Evolutionary conservation across 2,888 invertebrate species (phyloP), one percentile per base, ranked within the genome.

Genomic region (Sylvicola fuscatus): DNA sequence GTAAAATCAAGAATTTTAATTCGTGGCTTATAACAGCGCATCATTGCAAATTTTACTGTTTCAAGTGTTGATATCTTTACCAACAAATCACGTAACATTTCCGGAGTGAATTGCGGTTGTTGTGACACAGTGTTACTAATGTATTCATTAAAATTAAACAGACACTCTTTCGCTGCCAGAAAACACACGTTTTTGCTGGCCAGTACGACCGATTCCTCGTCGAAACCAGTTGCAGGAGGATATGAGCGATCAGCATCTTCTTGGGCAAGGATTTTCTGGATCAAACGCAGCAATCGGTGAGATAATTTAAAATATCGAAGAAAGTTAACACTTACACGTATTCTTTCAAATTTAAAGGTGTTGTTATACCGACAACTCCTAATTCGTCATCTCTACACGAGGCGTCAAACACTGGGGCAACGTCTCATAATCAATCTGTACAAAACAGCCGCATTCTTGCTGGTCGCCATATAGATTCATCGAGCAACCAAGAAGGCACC

Each of bases 201-300:
- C 57, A 3, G 56, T 57, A 15, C 50, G 57, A 26, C 57, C 57
- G 29, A 52, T 56, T 42, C 56, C 56, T 33, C 45, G 57, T 28
- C 44, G 44, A 13, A 42, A 38, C 34, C 37, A 39, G 8, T 33
- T 38, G 16, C 40, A 36, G 21, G 38, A 41, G 12, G 41, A 42
- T 17, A 32, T 34, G 13, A 15, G 27, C 15, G 21, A 14, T 30
- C 29, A 33, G 21, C 7, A 40, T 27, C 29, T 29, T 11, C 3
- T 11, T 3, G 26, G 26, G 8, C 29, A 34, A 17, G 15, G 15
- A 27, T 8, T 14, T 5, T 12, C n/a, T 2, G 15, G 15, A 21
- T 21, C 34, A 36, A 39, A 35, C 40, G 30, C 36, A 27, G 28
- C 41, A 36, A 34, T 42, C 13, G 39, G 39, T 37, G 27, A 37